Conservation (phyloP, 2,113 vertebrate genomes). For the Tonatia bakeri region DNA sequence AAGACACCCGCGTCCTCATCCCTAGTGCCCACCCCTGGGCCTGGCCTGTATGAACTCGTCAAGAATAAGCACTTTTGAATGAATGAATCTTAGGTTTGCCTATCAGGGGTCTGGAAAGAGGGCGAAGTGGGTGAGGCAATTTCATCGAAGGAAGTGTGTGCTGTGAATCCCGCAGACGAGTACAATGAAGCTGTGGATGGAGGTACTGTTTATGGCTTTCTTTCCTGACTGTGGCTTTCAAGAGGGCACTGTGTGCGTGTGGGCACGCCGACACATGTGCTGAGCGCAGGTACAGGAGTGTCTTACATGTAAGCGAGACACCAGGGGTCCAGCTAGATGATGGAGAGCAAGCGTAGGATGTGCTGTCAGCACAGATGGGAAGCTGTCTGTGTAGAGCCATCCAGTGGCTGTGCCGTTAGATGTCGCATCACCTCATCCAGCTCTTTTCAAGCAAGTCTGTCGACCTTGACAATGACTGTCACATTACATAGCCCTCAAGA, state of each 20-base stretch:
- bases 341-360: background rate
- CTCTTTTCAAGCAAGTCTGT: background rate
- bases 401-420: background rate
- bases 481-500: background rate
- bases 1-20: background rate
- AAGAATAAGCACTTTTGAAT: background rate
- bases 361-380: background rate
- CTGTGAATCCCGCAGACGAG: background rate
- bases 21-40: background rate
- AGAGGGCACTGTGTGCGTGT: background rate
- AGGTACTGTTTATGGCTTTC: background rate
- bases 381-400: background rate
- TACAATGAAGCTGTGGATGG: background rate
- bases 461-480: background rate
- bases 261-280: rapidly evolving
- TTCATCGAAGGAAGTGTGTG: background rate
- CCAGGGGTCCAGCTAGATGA: background rate
- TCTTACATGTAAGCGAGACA: background rate
- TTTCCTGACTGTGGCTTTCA: background rate
- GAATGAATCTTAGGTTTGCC: background rate
- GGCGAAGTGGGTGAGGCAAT: background rate
- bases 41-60: background rate
- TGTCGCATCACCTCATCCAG: background rate
- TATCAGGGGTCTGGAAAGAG: background rate
- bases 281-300: background rate